These are phyloP conservation scores for Syngnathus scovelli DNA, from an alignment of 2,113 vertebrate genomes.

Conservation along the genomic window DNA sequence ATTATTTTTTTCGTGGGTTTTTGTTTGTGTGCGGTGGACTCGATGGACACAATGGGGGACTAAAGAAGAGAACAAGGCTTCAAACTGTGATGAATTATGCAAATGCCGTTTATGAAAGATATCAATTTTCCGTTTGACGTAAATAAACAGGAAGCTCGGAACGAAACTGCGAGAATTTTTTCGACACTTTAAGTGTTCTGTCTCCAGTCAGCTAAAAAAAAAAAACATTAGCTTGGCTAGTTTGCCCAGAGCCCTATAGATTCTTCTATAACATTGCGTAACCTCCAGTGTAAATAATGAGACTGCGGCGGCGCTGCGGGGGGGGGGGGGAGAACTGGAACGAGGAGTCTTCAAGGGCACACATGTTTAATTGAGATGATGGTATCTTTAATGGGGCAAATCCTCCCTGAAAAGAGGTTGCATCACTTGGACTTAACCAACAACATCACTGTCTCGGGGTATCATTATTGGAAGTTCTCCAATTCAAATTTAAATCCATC, in stretches of 20 bases:
- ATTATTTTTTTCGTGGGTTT: conserved; percentile 21
- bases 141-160: neutral
- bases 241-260: neutral
- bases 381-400: conserved; percentile 40
- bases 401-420: conserved; percentile 18
- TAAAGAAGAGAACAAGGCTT: neutral
- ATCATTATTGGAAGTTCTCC: neutral
- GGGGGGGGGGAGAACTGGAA: neutral
- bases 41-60: neutral
- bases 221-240: neutral
- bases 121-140: conserved; percentile 18
- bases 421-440: neutral
- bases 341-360: conserved; percentile 35
- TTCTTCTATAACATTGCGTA: neutral
- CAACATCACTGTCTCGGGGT: neutral
- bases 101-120: conserved; percentile 21
- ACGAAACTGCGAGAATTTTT: too few species aligned
- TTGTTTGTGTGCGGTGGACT: neutral
- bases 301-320: neutral
- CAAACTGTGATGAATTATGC: neutral
- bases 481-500: neutral
- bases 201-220: neutral
- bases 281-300: neutral
- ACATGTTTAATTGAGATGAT: conserved; percentile 46
- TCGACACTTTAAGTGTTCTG: conserved; percentile 25